Base-by-base conservation (phyloP, 2,888 invertebrate species). In the Cacoxenus indagator region DNA sequence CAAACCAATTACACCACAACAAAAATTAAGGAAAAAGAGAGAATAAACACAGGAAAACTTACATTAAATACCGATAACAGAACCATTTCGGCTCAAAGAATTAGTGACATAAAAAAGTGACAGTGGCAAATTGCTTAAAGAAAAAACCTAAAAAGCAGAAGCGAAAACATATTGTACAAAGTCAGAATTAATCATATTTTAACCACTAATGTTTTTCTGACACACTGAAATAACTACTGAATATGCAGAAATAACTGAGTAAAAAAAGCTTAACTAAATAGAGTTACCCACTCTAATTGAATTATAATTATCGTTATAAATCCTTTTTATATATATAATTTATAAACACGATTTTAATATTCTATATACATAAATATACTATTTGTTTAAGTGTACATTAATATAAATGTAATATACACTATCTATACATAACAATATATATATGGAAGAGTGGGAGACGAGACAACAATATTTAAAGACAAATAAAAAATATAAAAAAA, bases 361-460 rank as follows among this genome's bases (percentile, higher is more conserved):
- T 64, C 45, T n/a, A 55, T 65, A 67, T 27, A 68, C 61, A 65
- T 48, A 55, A 37, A 68, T 65, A 65, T 31, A 43, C 5, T 17
- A n/a, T 48, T 29, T 48, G 22, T 6, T 51, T 29, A 59, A 19
- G 27, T 24, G n/a, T 59, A 75, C 72, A 73, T 74, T 75, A 76
- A 75, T 74, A 70, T 73, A 73, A 74, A 74, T 65, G 71, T 70
- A 76, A 75, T 70, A 74, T 71, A 70, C 64, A 67, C 62, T 64
- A 65, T 29, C 46, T 51, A 65, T n/a, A 54, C 26, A 43, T 37
- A 37, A 37, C 19, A 51, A 51, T 19, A n/a, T 22, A 22, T 22
- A 51, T 51, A 8, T 3, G 22, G 22, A 51, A 48, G 26, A 61
- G 11, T 27, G 43, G 22, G 14, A 61, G 48, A 48, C 9, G 6